phyloP scores from a whole-genome alignment of 1,140 invertebrate species.

The Samia ricini region DNA sequence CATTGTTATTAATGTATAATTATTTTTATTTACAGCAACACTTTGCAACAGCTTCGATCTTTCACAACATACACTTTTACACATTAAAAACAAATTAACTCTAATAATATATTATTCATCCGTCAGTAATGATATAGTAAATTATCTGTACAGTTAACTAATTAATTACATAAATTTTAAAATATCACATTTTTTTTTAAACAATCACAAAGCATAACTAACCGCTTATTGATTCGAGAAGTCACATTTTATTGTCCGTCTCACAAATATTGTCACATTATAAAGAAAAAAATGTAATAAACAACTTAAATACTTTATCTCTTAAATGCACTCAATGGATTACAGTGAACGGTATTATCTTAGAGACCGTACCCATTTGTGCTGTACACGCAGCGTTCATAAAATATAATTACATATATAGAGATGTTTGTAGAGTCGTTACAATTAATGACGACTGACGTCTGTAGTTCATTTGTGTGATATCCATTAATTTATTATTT shows the following conservation, averaged over 20 bases:
- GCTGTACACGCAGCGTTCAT: not conserved
- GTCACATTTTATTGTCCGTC: not conserved
- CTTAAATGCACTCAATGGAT: conserved; percentile 20
- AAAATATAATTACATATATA: no score
- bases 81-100: no score
- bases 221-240: not conserved
- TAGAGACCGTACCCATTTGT: conserved; percentile 1
- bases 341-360: conserved; percentile 16
- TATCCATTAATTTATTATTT: no score
- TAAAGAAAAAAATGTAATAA: not conserved
- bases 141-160: not conserved
- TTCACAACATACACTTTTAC: not conserved
- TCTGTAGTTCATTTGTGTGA: no score
- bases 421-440: no score
- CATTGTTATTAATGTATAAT: not conserved
- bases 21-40: not conserved
- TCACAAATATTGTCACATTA: not conserved
- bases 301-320: conserved; percentile 2
- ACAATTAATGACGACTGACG: no score
- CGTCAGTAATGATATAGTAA: no score
- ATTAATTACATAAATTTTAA: not conserved
- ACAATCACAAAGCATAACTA: not conserved
- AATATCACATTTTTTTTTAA: not conserved
- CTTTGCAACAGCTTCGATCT: not conserved
- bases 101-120: no score